A percentile compares a stretch with the other conserved stretches of the same genome.
Conservation (phyloP, 1,140 invertebrate species). For the Colletes gigas region DNA sequence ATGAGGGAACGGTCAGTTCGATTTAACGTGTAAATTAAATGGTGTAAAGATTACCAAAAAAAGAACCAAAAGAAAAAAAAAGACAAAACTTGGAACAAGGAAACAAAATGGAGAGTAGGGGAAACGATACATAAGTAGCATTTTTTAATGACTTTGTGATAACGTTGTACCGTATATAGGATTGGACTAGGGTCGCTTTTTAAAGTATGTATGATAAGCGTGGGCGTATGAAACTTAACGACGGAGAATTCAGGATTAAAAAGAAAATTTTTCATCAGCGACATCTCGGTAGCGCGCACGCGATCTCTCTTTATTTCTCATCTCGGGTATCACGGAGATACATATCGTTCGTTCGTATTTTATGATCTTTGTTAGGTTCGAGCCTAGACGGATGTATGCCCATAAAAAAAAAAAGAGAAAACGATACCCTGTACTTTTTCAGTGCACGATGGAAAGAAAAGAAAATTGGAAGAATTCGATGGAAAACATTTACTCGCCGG, state of each 20-base stretch:
- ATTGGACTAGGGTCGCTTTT: constrained; percentile 51
- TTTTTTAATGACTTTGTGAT: constrained; percentile 75
- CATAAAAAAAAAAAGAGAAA: neutral
- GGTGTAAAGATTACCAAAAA: constrained; percentile 59
- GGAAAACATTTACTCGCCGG: neutral
- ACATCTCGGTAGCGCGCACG: constrained; percentile 12
- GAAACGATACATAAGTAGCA: constrained; percentile 63
- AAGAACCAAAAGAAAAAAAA: constrained; percentile 62
- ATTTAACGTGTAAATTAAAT: constrained; percentile 51
- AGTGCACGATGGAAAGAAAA: neutral
- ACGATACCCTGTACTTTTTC: neutral
- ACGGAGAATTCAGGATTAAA: neutral
- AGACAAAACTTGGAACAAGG: constrained; percentile 40
- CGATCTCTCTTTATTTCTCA: neutral
- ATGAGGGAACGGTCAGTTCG: constrained; percentile 28
- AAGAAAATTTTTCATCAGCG: constrained; percentile 14
- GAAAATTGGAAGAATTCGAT: neutral
- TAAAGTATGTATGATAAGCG: constrained; percentile 43
- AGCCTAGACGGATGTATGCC: neutral
- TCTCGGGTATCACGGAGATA: neutral
- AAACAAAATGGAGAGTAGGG: constrained; percentile 45
- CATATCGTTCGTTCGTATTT: constrained; percentile 1
- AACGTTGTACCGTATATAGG: constrained; percentile 69
- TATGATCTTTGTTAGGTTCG: constrained; percentile 18
- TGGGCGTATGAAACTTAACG: constrained; percentile 22